These are phyloP conservation scores for Coracopsis vasa DNA, from an alignment of 2,113 vertebrate species.

Conservation along the genomic window DNA sequence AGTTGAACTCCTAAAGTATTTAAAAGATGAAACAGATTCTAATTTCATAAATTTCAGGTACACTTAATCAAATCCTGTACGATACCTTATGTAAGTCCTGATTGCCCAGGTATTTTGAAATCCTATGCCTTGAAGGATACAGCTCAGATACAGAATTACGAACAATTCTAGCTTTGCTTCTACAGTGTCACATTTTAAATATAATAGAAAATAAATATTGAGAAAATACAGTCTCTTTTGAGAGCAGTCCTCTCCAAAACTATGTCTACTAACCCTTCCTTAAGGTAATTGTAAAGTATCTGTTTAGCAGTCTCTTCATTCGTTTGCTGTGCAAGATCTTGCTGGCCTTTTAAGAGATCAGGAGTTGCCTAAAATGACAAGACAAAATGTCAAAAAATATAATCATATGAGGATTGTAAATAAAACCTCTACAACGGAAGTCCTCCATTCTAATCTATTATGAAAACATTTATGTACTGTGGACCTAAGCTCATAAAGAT, in stretches of 20 bases:
- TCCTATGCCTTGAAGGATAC: background rate
- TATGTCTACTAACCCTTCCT: constrained; percentile 88
- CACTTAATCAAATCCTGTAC: background rate
- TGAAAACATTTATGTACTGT: background rate
- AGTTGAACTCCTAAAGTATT: background rate
- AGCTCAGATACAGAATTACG: background rate
- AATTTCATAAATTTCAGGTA: background rate
- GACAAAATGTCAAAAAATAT: background rate
- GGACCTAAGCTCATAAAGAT: background rate
- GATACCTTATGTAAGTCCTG: background rate
- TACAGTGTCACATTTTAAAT: background rate
- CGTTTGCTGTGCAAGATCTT: constrained; percentile 90
- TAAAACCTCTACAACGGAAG: background rate
- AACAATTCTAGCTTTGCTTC: background rate
- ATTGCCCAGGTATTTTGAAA: background rate
- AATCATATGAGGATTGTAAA: background rate
- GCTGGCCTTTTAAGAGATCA: constrained; percentile 94
- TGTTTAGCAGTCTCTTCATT: constrained; percentile 97
- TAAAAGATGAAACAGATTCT: background rate
- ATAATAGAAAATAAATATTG: background rate
- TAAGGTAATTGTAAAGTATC: constrained; percentile 95
- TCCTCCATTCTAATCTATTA: background rate
- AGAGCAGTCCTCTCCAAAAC: background rate
- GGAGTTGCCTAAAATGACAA: constrained; percentile 84
- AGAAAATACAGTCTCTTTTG: background rate